phyloP scores from a whole-genome alignment of 1,140 invertebrate genomes.

The Vanessa atalanta region DNA sequence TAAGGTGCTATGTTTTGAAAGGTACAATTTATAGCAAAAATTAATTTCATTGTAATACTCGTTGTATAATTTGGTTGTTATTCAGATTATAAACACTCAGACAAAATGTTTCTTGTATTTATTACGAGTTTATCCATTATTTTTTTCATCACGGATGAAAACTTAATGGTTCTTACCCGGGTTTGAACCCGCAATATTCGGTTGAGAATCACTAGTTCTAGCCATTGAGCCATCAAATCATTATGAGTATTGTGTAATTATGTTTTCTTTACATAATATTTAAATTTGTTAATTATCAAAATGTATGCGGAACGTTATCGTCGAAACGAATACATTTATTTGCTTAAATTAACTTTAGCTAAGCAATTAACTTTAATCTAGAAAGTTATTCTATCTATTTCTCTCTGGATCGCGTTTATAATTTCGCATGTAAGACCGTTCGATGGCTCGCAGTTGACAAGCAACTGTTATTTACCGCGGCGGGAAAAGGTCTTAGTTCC shows the following conservation, averaged over 20 bases:
- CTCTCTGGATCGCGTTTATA: constrained; percentile 15
- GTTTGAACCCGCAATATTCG: no score
- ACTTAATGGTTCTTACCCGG: no score
- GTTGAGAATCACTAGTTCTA: no score
- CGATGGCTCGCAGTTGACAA: constrained; percentile 25
- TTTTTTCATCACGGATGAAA: no score
- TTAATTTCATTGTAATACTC: neutral
- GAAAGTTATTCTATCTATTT: constrained; percentile 29
- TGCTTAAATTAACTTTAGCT: constrained; percentile 15
- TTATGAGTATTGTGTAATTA: no score
- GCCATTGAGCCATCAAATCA: no score
- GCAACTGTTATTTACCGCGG: constrained; percentile 34
- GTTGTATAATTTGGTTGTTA: neutral
- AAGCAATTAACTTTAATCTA: constrained; percentile 28
- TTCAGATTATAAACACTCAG: no score
- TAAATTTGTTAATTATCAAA: no score
- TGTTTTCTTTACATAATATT: no score
- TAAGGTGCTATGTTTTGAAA: neutral
- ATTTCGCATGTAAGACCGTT: constrained; percentile 26
- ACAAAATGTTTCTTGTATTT: no score
- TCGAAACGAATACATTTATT: neutral
- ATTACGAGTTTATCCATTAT: no score
- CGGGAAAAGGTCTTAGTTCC: constrained; percentile 23
- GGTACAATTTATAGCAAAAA: neutral
- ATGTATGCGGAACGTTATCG: no score